Evolutionary conservation across 2,797 vertebrate genomes (phyloP).

Genomic region (Typhlichthys subterraneus): DNA sequence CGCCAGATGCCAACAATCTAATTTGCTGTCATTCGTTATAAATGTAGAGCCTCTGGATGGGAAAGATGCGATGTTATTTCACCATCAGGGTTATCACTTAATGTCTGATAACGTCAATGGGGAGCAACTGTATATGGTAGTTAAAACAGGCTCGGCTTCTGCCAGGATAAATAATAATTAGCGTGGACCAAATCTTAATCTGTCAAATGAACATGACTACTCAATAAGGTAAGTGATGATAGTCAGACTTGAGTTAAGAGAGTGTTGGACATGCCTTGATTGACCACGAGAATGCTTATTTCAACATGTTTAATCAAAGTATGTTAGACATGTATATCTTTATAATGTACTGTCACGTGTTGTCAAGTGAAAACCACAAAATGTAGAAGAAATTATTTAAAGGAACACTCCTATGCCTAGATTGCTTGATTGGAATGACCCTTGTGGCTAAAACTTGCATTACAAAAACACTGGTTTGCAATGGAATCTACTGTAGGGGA

Average conservation of each 20-base stretch:
- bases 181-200: slow-evolving; percentile 58
- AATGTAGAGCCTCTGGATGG: slow-evolving; percentile 56
- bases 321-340: not conserved
- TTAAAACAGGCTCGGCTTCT: slow-evolving; percentile 58
- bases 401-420: too few species aligned
- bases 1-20: slow-evolving; percentile 68
- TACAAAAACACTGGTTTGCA: too few species aligned
- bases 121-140: slow-evolving; percentile 60
- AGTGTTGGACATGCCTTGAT: slow-evolving; percentile 43
- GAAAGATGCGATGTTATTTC: slow-evolving; percentile 67
- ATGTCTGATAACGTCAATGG: slow-evolving; percentile 65
- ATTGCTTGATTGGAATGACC: too few species aligned
- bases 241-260: slow-evolving; percentile 39
- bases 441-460: too few species aligned
- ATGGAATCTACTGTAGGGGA: too few species aligned
- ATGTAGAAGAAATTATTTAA: too few species aligned
- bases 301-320: slow-evolving; percentile 22
- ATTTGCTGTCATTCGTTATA: slow-evolving; percentile 72
- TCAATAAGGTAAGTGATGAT: slow-evolving; percentile 56
- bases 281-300: slow-evolving; percentile 13
- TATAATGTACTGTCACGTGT: not conserved
- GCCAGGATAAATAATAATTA: slow-evolving; percentile 57
- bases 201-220: slow-evolving; percentile 70
- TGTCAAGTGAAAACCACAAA: not conserved
- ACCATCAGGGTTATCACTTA: slow-evolving; percentile 71